Evolutionary conservation across 2,888 invertebrate species (phyloP), one percentile per base, ranked within the genome.

Genomic region (Heteromurus nitidus): DNA sequence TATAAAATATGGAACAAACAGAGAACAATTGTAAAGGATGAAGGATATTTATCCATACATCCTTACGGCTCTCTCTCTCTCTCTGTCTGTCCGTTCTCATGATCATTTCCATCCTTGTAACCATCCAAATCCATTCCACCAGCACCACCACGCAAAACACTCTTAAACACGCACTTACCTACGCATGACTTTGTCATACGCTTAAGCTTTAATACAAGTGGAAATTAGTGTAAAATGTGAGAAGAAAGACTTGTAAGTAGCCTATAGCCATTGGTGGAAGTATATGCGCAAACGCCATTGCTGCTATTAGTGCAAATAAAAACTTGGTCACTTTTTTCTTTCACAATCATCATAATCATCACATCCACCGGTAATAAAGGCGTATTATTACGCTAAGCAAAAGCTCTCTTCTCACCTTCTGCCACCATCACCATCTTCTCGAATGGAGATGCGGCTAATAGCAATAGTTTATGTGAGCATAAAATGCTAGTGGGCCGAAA

Each of bases 31-130:
- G n/a, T 11, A 5, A 47, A 47, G 7, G 47, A 47, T 47, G 3
- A 47, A 16, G 50, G 26, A 24, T 47, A 47, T 16, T 47, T 47
- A 47, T 47, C 47, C 47, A 55, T 24, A 55, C 26, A 26, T 11
- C 26, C 22, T 55, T 55, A 26, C 26, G 26, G 18, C 9, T 20
- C 50, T 13, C 13, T 36, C 5, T 50, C 22, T 50, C 20, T 50
- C 50, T 20, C 20, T 11, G 18, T 20, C 44, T 44, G n/a, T n/a
- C n/a, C 44, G 44, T 44, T 44, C 44, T 44, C 44, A 44, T 44
- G 18, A 18, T 50, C n/a, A 50, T 50, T 50, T 50, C 20, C 50
- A 50, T 50, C 50, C 9, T 55, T 47, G 47, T 47, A n/a, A n/a
- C n/a, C n/a, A n/a, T n/a, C n/a, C n/a, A n/a, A n/a, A n/a, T n/a